A percentile compares a stretch with the other conserved stretches of the same genome.
Evolutionary conservation across 2,113 vertebrate species (phyloP).

Genomic region (Nothobranchius furzeri): DNA sequence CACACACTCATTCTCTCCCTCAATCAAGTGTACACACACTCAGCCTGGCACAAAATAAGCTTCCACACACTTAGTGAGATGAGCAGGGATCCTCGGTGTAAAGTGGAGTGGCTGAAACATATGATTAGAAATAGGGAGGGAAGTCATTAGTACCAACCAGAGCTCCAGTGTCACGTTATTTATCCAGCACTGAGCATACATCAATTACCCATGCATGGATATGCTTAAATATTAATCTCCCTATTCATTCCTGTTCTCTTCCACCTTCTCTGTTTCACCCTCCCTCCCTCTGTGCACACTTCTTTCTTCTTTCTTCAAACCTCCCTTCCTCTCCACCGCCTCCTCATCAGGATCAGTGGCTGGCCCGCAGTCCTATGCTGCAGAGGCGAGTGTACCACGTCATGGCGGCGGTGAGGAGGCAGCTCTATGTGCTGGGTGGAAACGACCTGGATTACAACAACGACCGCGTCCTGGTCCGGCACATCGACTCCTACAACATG

Average conservation of each 20-base stretch:
- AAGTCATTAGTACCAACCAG: conserved; percentile 75
- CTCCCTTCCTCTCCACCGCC: conserved; percentile 20
- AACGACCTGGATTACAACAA: conserved; percentile 98
- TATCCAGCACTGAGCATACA: conserved; percentile 71
- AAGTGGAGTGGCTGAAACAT: conserved; percentile 77
- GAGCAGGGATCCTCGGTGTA: conserved; percentile 69
- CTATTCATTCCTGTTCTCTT: conserved; percentile 55
- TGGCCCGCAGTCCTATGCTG: conserved; percentile 91
- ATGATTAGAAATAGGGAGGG: conserved; percentile 76
- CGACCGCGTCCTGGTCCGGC: conserved; percentile 92
- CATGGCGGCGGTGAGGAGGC: conserved; percentile 92
- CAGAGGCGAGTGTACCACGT: conserved; percentile 97
- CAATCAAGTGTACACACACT: conserved; percentile 44
- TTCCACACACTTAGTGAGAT: conserved; percentile 71
- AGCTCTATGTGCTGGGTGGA: conserved; percentile 93
- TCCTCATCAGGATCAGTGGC: conserved; percentile 88
- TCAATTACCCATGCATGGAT: conserved; percentile 75
- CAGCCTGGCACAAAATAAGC: conserved; percentile 62
- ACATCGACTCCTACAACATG: conserved; percentile 94
- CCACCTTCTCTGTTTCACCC: conserved; percentile 38
- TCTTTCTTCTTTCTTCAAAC: conserved; percentile 20
- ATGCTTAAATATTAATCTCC: conserved; percentile 76
- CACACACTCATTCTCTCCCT: conserved; percentile 49
- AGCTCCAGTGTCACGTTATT: conserved; percentile 76
- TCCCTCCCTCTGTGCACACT: conserved; percentile 31